Percentiles rank a stretch among this genome's conserved stretches.
These are phyloP conservation scores for Chloebia gouldiae DNA, from an alignment of 2,113 vertebrate species.

Conservation along the genomic window DNA sequence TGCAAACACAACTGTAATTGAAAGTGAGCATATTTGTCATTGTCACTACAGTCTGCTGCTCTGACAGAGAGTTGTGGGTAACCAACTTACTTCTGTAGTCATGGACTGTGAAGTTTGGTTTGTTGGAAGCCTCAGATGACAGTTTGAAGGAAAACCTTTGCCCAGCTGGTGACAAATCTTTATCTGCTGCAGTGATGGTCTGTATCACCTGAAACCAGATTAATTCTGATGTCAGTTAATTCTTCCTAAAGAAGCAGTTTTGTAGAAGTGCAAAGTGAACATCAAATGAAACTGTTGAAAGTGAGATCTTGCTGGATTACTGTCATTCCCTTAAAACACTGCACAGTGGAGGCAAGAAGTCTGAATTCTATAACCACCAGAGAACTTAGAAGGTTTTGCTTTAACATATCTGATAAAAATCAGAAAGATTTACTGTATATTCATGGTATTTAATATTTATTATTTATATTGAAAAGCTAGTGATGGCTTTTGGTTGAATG, in stretches of 20 bases:
- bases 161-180: constrained; percentile 86
- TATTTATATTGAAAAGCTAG: background rate
- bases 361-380: background rate
- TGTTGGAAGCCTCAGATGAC: constrained; percentile 82
- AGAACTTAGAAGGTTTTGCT: background rate
- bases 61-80: background rate
- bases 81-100: constrained; percentile 93
- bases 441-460: background rate
- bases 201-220: constrained; percentile 89
- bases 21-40: background rate
- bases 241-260: background rate
- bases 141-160: constrained; percentile 92
- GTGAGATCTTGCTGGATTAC: background rate
- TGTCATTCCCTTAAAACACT: background rate
- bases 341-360: background rate
- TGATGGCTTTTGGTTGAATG: background rate
- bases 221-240: background rate
- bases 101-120: constrained; percentile 93
- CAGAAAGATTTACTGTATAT: background rate
- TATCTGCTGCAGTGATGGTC: constrained; percentile 86
- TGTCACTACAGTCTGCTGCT: background rate
- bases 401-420: background rate
- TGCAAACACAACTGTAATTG: background rate
- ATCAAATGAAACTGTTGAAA: background rate
- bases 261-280: background rate